Evolutionary conservation across 2,113 vertebrate genomes (phyloP), one percentile per base, ranked within the genome.

Genomic region (Xerus inauris): DNA sequence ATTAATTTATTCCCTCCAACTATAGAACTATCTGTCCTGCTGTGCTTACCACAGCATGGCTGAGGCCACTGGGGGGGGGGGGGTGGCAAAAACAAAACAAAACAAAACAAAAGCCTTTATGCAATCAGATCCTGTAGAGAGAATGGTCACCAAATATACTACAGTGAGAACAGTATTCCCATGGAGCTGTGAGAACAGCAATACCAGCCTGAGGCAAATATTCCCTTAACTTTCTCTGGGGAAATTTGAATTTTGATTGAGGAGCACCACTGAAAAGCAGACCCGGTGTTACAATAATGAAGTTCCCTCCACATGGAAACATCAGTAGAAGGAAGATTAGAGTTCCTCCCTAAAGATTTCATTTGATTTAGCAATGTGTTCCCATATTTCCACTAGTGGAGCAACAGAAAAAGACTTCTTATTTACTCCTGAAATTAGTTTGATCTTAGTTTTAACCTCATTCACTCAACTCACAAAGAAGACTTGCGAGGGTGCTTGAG

Each of bases 361-460:
- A 75, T 88, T 87, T 65, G 71, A 72, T 40, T 26, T 7, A 72
- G 14, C 17, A 62, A 54, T 13, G 62, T 76, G 64, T 80, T 57
- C 16, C 87, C n/a, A 83, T 24, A 51, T 80, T 77, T 38, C 3
- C 22, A n/a, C 84, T 87, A 79, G 40, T 57, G n/a, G 20, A 13
- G 38, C n/a, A 20, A 64, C 20, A 51, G 5, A 62, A 59, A 72
- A 59, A 90, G n/a, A 40, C 13, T n/a, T 79, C 77, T 40, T 28
- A 86, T 59, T 97, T 88, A 49, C 35, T 87, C 5, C 30, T 92
- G 47, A 87, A 88, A 90, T 80, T 79, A 88, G 42, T 62, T 59
- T 76, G 24, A 30, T 51, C 13, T 89, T 92, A 47, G 20, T 89
- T 97, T 92, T 51, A 67, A 30, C 3, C 69, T 75, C 24, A 85